Evolutionary conservation across 37 sponge, comb jelly and placozoan genomes (phyloP).

Genomic region (Ianthella basta): DNA sequence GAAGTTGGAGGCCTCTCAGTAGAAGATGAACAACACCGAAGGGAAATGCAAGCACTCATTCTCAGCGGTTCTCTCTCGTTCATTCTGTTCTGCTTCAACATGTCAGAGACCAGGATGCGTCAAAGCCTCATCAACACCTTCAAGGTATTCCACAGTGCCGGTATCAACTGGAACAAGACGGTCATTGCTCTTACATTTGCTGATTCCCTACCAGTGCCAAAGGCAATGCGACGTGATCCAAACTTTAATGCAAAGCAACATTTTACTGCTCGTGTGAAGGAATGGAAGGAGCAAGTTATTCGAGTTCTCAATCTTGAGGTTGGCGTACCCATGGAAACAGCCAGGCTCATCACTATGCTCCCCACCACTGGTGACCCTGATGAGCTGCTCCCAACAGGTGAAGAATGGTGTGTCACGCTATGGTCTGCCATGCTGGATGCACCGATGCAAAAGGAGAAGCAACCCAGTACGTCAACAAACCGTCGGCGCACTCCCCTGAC

Average conservation of each 20-base stretch:
- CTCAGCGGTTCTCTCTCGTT: not conserved
- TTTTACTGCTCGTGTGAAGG: too few species aligned
- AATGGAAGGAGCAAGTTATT: too few species aligned
- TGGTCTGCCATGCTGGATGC: not conserved
- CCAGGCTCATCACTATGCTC: not conserved
- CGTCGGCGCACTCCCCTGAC: too few species aligned
- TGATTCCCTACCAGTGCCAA: not conserved
- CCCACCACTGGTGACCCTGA: not conserved
- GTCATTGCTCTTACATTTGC: slow-evolving; percentile 14
- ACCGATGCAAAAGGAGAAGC: too few species aligned
- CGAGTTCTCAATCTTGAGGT: too few species aligned
- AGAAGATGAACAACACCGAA: not conserved
- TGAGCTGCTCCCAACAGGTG: not conserved
- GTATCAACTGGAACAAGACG: not conserved
- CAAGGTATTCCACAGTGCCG: not conserved
- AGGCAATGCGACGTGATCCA: too few species aligned
- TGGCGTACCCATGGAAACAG: too few species aligned
- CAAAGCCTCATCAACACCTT: not conserved
- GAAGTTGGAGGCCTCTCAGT: too few species aligned
- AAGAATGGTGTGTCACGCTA: not conserved
- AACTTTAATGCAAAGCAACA: too few species aligned
- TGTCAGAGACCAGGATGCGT: slow-evolving; percentile 1
- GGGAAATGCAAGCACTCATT: not conserved
- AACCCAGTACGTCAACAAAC: too few species aligned
- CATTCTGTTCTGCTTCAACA: slow-evolving; percentile 15